Evolutionary conservation across 1,140 invertebrate species (phyloP), one percentile per base, ranked within the genome.

Genomic region (Trichogramma pretiosum): DNA sequence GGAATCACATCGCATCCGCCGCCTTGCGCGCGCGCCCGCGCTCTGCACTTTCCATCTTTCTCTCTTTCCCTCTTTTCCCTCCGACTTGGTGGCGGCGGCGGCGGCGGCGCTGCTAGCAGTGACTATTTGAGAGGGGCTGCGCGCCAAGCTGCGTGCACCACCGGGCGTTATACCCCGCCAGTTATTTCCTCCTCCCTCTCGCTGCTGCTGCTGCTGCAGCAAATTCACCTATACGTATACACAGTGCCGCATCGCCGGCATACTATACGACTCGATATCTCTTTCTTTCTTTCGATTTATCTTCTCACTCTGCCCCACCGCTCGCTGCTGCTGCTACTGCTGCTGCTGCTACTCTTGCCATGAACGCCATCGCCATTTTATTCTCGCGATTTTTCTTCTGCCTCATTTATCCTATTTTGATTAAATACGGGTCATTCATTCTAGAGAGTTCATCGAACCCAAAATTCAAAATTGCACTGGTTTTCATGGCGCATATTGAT

Each of bases 41-140:
- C n/a, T n/a, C n/a, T n/a, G n/a, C n/a, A n/a, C n/a, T n/a, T n/a
- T n/a, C n/a, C n/a, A n/a, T n/a, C n/a, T n/a, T n/a, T 16, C 57
- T 50, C 59, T 65, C 64, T 61, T 63, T 63, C 64, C 59, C 65
- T 65, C 65, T 67, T 67, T 68, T 68, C 60, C 65, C 60, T 63
- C 65, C 65, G 61, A 64, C 60, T n/a, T n/a, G 64, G 64, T 68
- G 64, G 64, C 63, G 60, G 64, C 61, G 24, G 44, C 54, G 55
- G 52, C 54, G 30, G 52, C 58, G 57, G 56, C 60, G 58, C 62
- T 53, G 63, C 56, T 58, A 55, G 56, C 56, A n/a, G n/a, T n/a
- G n/a, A n/a, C n/a, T n/a, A n/a, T n/a, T n/a, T n/a, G n/a, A n/a
- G n/a, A n/a, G n/a, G n/a, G n/a, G n/a, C n/a, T n/a, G n/a, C n/a